Base-by-base conservation (phyloP, 2,113 vertebrate genomes). In the Pachypanchax playfairii region DNA sequence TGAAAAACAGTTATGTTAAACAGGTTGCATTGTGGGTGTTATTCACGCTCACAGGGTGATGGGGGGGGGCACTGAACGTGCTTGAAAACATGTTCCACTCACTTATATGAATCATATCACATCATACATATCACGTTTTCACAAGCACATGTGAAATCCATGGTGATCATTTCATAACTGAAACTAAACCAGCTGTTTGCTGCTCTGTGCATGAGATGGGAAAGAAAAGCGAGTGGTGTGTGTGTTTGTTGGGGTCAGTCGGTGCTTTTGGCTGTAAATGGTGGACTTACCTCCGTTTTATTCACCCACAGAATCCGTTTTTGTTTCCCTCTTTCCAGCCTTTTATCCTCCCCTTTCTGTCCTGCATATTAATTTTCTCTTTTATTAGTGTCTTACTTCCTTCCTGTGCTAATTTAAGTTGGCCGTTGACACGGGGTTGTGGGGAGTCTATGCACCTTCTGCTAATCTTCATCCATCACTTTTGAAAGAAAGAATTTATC, bases 211-310 rank as follows among this genome's bases (percentile, higher is more conserved):
- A 51, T 43, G 54, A n/a, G n/a, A 17, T 44, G 48, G 26, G 55
- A 26, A 43, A 28, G 20, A 25, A 13, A 26, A 49, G 39, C 13
- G 29, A 28, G 35, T 42, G 36, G 44, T 18, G 46, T 20, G 53
- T 15, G 13, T 9, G 73, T 26, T 36, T 24, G 20, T 26, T 1
- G 24, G 59, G 70, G 73, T 78, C 62, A 76, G 6, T 54, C 26
- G 44, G 70, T 74, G 26, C 77, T 66, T 24, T 65, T 84, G 81
- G 84, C 75, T 73, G 15, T 21, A 12, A 26, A 20, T 86, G 58
- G 17, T 65, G 64, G 54, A 54, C 53, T 67, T 65, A 71, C 79
- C 75, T 85, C 80, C 28, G 50, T 60, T 79, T 72, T 41, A 81
- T 79, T 86, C 75, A 72, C 44, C 51, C 69, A 54, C 60, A 61